Base-by-base conservation (phyloP, 1,140 invertebrate species). In the Euwallacea similis region DNA sequence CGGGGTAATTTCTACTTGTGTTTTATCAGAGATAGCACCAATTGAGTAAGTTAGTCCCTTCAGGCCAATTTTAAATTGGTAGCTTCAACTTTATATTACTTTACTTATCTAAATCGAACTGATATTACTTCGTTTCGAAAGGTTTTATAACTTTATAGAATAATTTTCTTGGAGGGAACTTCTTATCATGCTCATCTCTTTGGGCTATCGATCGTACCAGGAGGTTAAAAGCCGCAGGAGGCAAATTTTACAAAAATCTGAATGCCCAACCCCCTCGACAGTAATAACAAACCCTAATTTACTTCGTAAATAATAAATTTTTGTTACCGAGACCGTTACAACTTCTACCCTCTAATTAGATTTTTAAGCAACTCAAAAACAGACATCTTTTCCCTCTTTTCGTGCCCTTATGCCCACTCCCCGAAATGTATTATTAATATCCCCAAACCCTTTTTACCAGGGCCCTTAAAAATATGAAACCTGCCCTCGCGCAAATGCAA, bases 71-170 rank as follows among this genome's bases (percentile, higher is more conserved):
- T 79, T 79, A 79, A 79, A 79, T 79, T 79, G 74, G 74, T 76
- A 74, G 76, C 75, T 78, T 72, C 59, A 79, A 79, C 78, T 79
- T 79, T 78, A 78, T 78, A 78, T 79, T 79, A 78, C 78, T 79
- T 78, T 76, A 79, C 78, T 79, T 79, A 79, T 79, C 78, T 79
- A 78, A 78, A 79, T 79, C 76, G 78, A 78, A 74, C 78, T 77
- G 75, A 79, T 79, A 79, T 79, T 78, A 76, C 76, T 75, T 46
- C 71, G 69, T 72, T 78, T 74, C 72, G 59, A 73, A 75, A 77
- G 76, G 77, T 77, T 78, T 78, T 77, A 78, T 77, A 71, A 76
- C 76, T 78, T 77, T 75, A 76, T 78, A 76, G 63, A 56, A 58
- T 64, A 70, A 70, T 58, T 70, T 70, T 70, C 68, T 70, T 70